Base-by-base conservation (phyloP, 2,888 invertebrate genomes). In the Sesia bembeciformis region DNA sequence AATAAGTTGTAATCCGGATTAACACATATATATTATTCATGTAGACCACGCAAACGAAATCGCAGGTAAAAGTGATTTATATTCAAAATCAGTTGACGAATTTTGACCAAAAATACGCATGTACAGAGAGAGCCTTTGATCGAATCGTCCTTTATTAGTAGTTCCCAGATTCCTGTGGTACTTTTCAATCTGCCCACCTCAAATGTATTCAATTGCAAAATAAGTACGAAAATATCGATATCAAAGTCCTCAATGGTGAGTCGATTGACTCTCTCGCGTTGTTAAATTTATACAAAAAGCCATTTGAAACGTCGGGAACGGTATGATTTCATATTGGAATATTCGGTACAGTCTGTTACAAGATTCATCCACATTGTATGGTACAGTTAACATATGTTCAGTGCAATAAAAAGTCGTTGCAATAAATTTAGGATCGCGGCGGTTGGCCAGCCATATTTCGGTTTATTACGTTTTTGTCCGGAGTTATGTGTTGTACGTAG, bases 391-490 rank as follows among this genome's bases (percentile, higher is more conserved):
- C 65, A 56, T 60, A 61, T 58, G 63, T n/a, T 41, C 52, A 56
- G 57, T 57, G 60, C 59, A 58, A 62, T 61, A 66, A 68, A 61
- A 72, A 67, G 59, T 64, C 62, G 52, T 51, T 4, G 56, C 62
- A 54, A 65, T 73, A 68, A 70, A 72, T 72, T 66, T 60, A 40
- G 58, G 61, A 58, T 62, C 56, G 57, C 55, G 53, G 52, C 58
- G 61, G 56, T 46, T 62, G 57, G 62, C 57, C 57, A 67, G 62
- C 57, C 57, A 67, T 68, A 68, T 64, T 69, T 68, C 62, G 62
- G 59, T 62, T 68, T 70, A 70, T 72, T 72, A 66, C 68, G 67
- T 66, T 65, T 63, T 56, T 53, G 60, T 52, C 52, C 51, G 23
- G 49, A 8, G 43, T 4, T 40, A 40, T 52, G 40, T 52, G 40